Conservation (phyloP, 2,797 vertebrate genomes). For the Ctenopoma kingsleyae region DNA sequence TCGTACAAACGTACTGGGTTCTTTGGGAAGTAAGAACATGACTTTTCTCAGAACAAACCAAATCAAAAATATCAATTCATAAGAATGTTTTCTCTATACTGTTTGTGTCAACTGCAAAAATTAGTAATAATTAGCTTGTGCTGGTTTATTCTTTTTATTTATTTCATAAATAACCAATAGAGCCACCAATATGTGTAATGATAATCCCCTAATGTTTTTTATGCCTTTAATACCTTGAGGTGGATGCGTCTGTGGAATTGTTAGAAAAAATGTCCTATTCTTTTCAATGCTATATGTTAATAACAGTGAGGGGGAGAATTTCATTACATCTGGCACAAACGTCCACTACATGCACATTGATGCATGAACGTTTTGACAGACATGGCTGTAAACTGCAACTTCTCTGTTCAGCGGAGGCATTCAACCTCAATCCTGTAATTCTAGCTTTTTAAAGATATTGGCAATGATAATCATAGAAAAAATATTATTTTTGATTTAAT, state of each 20-base stretch:
- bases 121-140: neutral
- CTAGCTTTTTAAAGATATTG: too few species aligned
- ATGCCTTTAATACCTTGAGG: too few species aligned
- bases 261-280: too few species aligned
- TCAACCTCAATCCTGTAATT: too few species aligned
- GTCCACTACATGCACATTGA: too few species aligned
- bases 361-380: too few species aligned
- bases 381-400: too few species aligned
- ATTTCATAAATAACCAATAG: neutral
- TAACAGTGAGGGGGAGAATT: too few species aligned
- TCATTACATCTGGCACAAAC: too few species aligned
- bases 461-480: too few species aligned
- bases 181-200: neutral
- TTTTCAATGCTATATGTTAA: too few species aligned
- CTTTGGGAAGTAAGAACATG: conserved; percentile 91
- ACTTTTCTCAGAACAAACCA: neutral
- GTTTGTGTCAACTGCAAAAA: neutral
- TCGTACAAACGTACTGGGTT: conserved; percentile 96
- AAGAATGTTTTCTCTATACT: neutral
- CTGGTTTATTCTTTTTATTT: neutral
- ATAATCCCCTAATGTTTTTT: neutral
- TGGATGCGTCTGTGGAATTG: neutral
- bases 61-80: conserved; percentile 1
- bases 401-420: too few species aligned
- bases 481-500: neutral